A percentile compares a stretch with the other conserved stretches of the same genome.
phyloP scores from a whole-genome alignment of 1,140 invertebrate species.

The Lerema accius region DNA sequence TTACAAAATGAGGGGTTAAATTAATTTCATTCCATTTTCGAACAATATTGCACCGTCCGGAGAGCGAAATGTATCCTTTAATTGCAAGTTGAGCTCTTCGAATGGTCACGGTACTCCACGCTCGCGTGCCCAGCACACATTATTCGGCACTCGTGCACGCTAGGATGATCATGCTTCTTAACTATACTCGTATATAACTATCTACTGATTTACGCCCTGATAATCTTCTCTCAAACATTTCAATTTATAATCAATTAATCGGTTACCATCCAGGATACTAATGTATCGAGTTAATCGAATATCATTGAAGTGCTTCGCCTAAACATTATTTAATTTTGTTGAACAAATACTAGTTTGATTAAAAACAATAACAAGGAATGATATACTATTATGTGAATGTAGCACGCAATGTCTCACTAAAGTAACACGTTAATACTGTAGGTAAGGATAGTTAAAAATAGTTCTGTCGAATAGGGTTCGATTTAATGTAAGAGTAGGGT shows the following conservation, averaged over 20 bases:
- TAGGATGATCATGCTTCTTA: constrained; percentile 49
- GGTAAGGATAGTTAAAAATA: constrained; percentile 5
- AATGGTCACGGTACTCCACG: constrained; percentile 34
- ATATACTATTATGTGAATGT: constrained; percentile 28
- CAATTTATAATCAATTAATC: constrained; percentile 20
- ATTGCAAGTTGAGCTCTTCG: constrained; percentile 24
- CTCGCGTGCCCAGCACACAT: constrained; percentile 44
- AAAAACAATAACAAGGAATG: constrained; percentile 33
- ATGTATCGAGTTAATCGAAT: constrained; percentile 18
- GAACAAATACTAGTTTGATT: constrained; percentile 25
- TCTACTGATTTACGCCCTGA: constrained; percentile 40
- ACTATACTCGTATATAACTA: constrained; percentile 32
- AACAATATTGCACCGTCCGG: constrained; percentile 41
- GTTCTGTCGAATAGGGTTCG: constrained; percentile 3
- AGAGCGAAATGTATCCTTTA: constrained; percentile 33
- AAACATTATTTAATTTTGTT: constrained; percentile 2
- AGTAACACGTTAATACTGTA: constrained; percentile 17
- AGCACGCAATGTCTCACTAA: constrained; percentile 24
- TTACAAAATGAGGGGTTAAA: neutral
- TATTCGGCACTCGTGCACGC: constrained; percentile 61
- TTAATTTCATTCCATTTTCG: constrained; percentile 56
- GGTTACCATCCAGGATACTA: constrained; percentile 10
- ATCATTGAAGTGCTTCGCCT: constrained; percentile 27
- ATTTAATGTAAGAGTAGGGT: constrained; percentile 28
- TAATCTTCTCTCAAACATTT: constrained; percentile 35